These are phyloP conservation scores for Hypsopygia costalis DNA, from an alignment of 2,888 invertebrate genomes.

Conservation along the genomic window DNA sequence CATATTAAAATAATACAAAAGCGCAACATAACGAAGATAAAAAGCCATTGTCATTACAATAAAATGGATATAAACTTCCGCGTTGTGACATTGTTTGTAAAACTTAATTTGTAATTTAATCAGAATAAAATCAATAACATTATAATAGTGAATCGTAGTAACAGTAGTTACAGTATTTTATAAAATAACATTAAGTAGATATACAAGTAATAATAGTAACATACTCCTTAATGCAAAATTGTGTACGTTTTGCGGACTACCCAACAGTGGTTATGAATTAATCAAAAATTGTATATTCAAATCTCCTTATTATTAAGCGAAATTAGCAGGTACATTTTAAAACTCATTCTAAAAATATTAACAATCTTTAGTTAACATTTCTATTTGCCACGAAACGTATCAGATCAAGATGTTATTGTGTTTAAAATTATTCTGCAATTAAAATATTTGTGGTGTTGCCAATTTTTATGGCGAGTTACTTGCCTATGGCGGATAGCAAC, in stretches of 20 bases:
- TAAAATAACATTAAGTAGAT: background rate
- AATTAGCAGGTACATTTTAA: conserved; percentile 9
- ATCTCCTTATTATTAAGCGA: conserved; percentile 3
- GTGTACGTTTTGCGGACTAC: background rate
- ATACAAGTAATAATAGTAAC: background rate
- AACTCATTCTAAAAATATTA: conserved; percentile 6
- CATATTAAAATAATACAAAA: conserved; percentile 2
- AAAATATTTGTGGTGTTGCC: background rate
- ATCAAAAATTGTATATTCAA: conserved; percentile 1
- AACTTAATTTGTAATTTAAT: conserved; percentile 5
- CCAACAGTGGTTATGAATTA: background rate
- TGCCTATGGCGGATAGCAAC: conserved; percentile 10
- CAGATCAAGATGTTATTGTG: background rate
- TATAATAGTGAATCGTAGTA: background rate
- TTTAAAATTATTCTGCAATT: background rate
- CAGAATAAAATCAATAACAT: background rate
- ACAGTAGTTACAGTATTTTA: background rate
- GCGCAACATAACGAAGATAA: conserved; percentile 1
- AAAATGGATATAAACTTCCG: conserved; percentile 3
- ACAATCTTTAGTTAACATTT: conserved; percentile 1
- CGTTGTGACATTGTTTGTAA: too few species aligned
- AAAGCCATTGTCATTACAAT: conserved; percentile 5
- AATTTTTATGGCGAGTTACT: conserved; percentile 5
- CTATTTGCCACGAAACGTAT: background rate
- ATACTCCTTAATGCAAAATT: background rate